Base-by-base conservation (phyloP, 2,797 vertebrate species). In the Anableps anableps region DNA sequence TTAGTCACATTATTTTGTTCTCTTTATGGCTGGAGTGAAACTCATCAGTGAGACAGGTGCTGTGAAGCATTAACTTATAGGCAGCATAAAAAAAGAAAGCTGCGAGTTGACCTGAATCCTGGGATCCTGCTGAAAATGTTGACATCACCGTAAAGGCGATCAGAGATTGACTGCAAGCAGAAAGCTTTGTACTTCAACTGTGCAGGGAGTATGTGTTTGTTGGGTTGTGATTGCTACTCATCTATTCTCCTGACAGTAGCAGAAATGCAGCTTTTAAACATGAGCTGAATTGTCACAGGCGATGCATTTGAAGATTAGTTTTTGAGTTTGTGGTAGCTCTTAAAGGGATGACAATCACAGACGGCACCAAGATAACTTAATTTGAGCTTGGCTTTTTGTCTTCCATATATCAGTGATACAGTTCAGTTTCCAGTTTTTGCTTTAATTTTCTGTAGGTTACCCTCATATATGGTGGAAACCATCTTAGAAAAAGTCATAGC, bases 51-150 rank as follows among this genome's bases (percentile, higher is more conserved):
- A 74, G 58, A 70, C 31, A 31, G 72, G 48, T 21, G 66, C 75
- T 78, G 66, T 38, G 62, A 77, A 75, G 58, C 5, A 26, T 6
- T 71, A 45, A 53, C 76, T 66, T 76, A 66, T 41, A 80, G 41
- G 70, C 80, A 55, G 77, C 51, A 58, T 60, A 50, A 36, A n/a
- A n/a, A n/a, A n/a, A 70, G 74, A 72, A 50, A 64, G 45, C 83
- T 85, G 83, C 29, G 89, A 89, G 79, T 0, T 85, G 83, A 89
- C 83, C 84, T 74, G 75, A 45, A 84, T 86, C 68, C 48, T 41
- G 29, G 17, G 84, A 80, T 48, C 41, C 70, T 26, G 73, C 55
- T 76, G 73, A 79, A 89, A 77, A 74, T 14, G 58, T 73, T 51
- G 81, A 79, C 83, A 79, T 70, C n/a, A 16, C 48, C 77, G 68